Evolutionary conservation across 2,113 vertebrate genomes (phyloP).

Genomic region (Connochaetes taurinus): DNA sequence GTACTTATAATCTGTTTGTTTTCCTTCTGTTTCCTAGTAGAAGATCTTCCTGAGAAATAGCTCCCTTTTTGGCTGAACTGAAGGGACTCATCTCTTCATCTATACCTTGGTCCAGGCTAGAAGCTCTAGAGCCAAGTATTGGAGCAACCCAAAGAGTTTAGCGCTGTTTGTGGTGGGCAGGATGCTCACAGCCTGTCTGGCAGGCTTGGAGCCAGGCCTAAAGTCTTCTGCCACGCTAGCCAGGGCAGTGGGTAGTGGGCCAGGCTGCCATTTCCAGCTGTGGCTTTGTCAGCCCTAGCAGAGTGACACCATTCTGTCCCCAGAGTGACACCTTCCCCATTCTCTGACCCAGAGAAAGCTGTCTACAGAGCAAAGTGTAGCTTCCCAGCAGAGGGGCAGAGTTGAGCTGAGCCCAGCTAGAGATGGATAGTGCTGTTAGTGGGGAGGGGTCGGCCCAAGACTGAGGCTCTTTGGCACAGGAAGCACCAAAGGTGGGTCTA

Average conservation of each 20-base stretch:
- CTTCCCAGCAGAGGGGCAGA: background rate
- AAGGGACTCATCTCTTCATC: background rate
- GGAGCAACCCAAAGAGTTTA: background rate
- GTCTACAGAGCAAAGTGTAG: background rate
- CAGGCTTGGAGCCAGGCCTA: background rate
- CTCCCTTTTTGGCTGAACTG: background rate
- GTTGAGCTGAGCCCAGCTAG: background rate
- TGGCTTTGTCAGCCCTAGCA: background rate
- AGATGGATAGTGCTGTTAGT: background rate
- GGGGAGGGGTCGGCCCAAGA: background rate
- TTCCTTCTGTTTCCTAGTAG: constrained; percentile 38
- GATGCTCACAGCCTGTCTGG: background rate
- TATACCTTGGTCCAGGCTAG: background rate
- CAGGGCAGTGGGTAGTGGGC: too few species aligned
- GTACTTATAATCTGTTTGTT: background rate
- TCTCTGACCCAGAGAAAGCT: background rate
- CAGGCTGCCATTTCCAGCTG: background rate
- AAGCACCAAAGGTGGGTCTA: background rate
- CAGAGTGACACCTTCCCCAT: background rate
- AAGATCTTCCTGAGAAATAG: background rate
- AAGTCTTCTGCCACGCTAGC: background rate
- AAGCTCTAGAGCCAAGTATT: background rate
- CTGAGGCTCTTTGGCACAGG: background rate
- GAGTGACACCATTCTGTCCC: background rate
- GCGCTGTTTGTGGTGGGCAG: background rate